Evolutionary conservation across 2,888 invertebrate genomes (phyloP).

Genomic region (Parnassius apollo): DNA sequence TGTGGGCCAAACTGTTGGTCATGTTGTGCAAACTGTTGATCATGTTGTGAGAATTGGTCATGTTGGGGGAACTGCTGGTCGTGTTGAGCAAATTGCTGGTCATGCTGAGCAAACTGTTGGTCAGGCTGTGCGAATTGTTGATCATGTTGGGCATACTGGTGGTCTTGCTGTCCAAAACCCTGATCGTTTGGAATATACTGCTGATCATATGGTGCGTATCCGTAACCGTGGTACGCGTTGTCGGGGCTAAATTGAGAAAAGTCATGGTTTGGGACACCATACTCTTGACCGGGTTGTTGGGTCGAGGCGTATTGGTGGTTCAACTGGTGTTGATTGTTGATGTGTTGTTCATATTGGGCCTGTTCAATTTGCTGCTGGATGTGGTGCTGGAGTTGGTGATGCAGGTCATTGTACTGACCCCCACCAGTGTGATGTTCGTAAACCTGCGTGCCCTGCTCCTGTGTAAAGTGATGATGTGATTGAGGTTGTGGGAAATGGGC

Average conservation of each 20-base stretch:
- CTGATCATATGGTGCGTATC: slow-evolving; percentile 29
- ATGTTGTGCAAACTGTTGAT: slow-evolving; percentile 35
- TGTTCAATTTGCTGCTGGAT: slow-evolving; percentile 69
- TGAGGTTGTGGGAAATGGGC: slow-evolving; percentile 44
- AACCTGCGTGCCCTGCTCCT: slow-evolving; percentile 65
- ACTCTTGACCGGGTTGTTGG: slow-evolving; percentile 34
- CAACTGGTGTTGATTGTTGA: slow-evolving; percentile 43
- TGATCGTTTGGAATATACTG: slow-evolving; percentile 27
- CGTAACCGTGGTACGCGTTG: slow-evolving; percentile 31
- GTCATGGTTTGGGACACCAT: slow-evolving; percentile 35
- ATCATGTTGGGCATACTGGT: slow-evolving; percentile 33
- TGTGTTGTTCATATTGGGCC: slow-evolving; percentile 44
- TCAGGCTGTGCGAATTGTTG: slow-evolving; percentile 35
- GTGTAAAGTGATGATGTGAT: slow-evolving; percentile 56
- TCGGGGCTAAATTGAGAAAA: slow-evolving; percentile 32
- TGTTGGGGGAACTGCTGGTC: slow-evolving; percentile 32
- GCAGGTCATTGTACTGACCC: slow-evolving; percentile 56
- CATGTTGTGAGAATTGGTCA: slow-evolving; percentile 33
- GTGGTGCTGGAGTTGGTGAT: slow-evolving; percentile 64
- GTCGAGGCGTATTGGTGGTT: slow-evolving; percentile 40
- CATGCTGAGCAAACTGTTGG: slow-evolving; percentile 34
- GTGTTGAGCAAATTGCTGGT: slow-evolving; percentile 31
- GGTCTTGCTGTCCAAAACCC: slow-evolving; percentile 29
- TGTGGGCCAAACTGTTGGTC: slow-evolving; percentile 36
- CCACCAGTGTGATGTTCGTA: slow-evolving; percentile 63